Evolutionary conservation across 2,797 vertebrate species (phyloP), one percentile per base, ranked within the genome.

Genomic region (Amphiprion clarkii): DNA sequence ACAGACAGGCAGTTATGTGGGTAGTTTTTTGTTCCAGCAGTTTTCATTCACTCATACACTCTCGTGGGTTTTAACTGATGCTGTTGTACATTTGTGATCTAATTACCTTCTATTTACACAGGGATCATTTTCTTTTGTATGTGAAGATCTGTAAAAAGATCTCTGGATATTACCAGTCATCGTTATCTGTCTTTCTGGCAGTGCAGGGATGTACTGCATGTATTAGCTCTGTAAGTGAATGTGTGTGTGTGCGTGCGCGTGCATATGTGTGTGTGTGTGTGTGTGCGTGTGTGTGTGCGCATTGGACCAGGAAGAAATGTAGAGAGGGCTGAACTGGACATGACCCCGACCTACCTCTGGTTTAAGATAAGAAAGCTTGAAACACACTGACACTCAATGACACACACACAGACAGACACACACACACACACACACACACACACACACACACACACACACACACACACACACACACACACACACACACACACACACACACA

Each of bases 271-370:
- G 27, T 36, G 48, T 46, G 53, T 49, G 33, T 49, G 36, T 52
- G 55, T 60, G 65, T 52, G 57, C 58, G 42, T 71, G 46, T 67
- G 64, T 60, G 51, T 46, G 39, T 54, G 58, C 55, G 49, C 48
- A 33, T 61, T 13, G 5, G 46, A 80, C 76, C 74, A 81, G 85
- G 74, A 84, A 76, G 72, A 71, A 48, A 53, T 54, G 54, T 10
- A 51, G 59, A 60, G 53, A 68, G 31, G 40, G 14, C 61, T 83
- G 83, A 90, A 80, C 86, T 80, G 67, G 83, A 87, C 39, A 2
- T 88, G 87, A 90, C 87, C 75, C 17, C 85, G 83, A 87, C 82
- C 63, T 82, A 87, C 80, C 87, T 86, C 74, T 70, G 74, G 58
- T 42, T 80, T 59, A 2, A 68, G 89, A 91, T 89, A 87, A 88